Base-by-base conservation (phyloP, 1,140 invertebrate genomes). In the Portunus trituberculatus region DNA sequence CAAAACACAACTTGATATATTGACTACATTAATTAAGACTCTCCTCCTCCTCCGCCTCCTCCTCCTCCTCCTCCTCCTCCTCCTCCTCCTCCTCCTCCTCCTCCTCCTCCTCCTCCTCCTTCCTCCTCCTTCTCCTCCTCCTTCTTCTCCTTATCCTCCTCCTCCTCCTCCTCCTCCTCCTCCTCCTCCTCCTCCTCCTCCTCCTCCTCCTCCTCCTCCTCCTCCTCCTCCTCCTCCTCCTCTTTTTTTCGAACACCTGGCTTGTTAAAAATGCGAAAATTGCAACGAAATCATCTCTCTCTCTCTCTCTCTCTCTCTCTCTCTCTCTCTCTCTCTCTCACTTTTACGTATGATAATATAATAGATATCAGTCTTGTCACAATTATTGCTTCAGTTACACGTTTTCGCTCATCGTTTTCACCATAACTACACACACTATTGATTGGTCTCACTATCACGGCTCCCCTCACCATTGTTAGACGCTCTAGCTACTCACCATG, bases 151-250 rank as follows among this genome's bases (percentile, higher is more conserved):
- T n/a, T 7, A 1, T n/a, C 76, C 76, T n/a, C 76, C 76, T 29
- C 29, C 1, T 45, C 45, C 28, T 52, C 20, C 89, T 39, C n/a
- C 89, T 29, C 29, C 45, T 91, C 89, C 46, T 91, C 89, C 46
- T 91, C 89, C 89, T 91, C n/a, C 89, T 91, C 46, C 89, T 28
- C 46, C 89, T 91, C 89, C 52, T 48, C 16, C 32, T 91, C 16
- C 87, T 32, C 87, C 10, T 89, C 87, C 87, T 89, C 29, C 84
- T 87, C 84, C 29, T 87, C 29, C 20, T n/a, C 84, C 29, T 87
- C 29, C 84, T 29, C 29, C 84, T 39, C 76, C 29, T n/a, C 76
- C 76, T n/a, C 76, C 76, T n/a, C 76, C 76, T 29, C 29, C 76
- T 89, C n/a, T n/a, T n/a, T n/a, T n/a, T 28, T 32, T 25, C 8